Evolutionary conservation across 2,888 invertebrate genomes (phyloP).

Genomic region (Acanthococcus lagerstroemiae): DNA sequence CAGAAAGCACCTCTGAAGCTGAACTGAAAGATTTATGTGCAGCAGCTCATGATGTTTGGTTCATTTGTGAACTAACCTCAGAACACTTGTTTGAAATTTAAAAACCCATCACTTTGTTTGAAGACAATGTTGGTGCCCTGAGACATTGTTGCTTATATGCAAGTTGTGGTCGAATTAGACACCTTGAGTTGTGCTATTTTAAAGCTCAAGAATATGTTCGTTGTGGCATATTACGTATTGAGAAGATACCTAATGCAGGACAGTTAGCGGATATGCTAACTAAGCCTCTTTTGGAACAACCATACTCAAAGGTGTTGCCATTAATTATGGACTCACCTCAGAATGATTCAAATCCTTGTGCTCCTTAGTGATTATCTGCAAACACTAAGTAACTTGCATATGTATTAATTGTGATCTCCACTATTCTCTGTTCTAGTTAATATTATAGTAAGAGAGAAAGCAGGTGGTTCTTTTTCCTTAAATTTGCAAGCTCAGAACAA

Average conservation of each 20-base stretch:
- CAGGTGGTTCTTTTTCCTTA: no score
- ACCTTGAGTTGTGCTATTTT: neutral
- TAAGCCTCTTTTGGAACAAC: neutral
- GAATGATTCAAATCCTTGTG: neutral
- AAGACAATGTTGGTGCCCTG: neutral
- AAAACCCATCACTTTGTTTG: neutral
- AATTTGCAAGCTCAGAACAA: no score
- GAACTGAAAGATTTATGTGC: no score
- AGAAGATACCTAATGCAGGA: neutral
- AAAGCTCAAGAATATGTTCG: neutral
- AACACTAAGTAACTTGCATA: neutral
- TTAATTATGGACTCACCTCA: neutral
- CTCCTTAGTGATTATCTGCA: neutral
- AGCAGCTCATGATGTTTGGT: no score
- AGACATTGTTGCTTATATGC: neutral
- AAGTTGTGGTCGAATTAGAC: neutral
- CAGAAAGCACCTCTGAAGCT: no score
- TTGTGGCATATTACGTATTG: neutral
- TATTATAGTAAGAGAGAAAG: neutral
- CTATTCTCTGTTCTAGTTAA: neutral
- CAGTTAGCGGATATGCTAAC: conserved; percentile 2
- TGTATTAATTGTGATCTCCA: neutral
- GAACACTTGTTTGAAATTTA: no score
- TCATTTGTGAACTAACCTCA: no score
- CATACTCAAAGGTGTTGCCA: neutral